phyloP scores from a whole-genome alignment of 2,797 vertebrate genomes.

The Cephalopachus bancanus region DNA sequence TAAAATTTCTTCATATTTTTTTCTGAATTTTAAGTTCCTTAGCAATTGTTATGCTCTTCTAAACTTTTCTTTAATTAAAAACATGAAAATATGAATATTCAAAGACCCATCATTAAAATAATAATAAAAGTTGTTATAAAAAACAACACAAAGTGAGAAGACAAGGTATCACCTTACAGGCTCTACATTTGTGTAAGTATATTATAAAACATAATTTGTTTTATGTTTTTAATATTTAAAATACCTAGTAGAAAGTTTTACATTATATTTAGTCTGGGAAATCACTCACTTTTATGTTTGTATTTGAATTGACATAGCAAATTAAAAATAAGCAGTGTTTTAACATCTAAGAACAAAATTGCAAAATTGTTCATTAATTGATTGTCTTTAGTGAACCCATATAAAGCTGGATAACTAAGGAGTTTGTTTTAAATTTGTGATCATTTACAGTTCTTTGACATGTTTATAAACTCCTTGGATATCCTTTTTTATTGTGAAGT shows the following conservation, averaged over 20 bases:
- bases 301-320: not conserved
- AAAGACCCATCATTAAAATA: not conserved
- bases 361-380: not conserved
- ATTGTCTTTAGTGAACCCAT: not conserved
- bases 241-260: not conserved
- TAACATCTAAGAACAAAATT: not conserved
- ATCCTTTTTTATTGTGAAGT: not conserved
- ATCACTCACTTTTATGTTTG: not conserved
- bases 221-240: not conserved
- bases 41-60: not conserved
- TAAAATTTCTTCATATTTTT: not conserved
- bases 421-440: not conserved
- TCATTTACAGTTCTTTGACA: not conserved
- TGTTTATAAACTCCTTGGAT: not conserved
- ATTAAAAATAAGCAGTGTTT: not conserved
- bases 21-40: not conserved
- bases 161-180: not conserved
- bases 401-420: not conserved
- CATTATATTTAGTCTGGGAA: not conserved
- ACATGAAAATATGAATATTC: not conserved
- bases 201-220: not conserved
- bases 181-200: not conserved
- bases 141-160: not conserved
- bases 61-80: not conserved
- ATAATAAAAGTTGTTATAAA: not conserved